Conservation (phyloP, 2,888 invertebrate species). For the Caenorhabditis sp. region DNA sequence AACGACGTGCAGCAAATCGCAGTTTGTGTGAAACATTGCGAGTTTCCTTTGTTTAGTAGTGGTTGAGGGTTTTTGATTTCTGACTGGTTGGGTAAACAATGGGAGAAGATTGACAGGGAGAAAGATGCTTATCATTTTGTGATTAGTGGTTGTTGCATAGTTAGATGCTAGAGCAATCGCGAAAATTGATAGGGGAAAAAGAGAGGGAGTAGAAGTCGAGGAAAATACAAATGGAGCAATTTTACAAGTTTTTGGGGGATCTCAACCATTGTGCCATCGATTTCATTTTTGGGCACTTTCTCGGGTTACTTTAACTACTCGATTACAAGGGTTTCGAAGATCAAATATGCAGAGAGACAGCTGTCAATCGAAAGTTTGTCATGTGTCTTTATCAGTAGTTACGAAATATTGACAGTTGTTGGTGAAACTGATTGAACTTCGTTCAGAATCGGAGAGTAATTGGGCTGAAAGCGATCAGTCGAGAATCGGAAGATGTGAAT, state of each 20-base stretch:
- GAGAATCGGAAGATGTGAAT: no score
- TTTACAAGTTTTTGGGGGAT: not conserved
- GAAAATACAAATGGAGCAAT: conserved; percentile 19
- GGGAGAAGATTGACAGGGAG: not conserved
- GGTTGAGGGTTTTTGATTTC: conserved; percentile 28
- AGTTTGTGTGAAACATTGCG: conserved; percentile 14
- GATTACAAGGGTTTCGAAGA: no score
- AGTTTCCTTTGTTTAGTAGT: not conserved
- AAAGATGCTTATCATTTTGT: conserved; percentile 18
- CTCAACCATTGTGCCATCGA: no score
- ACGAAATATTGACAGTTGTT: no score
- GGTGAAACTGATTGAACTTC: no score
- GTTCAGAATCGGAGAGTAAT: no score
- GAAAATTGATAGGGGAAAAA: not conserved
- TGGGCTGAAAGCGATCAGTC: no score
- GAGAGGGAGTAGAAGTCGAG: conserved; percentile 16
- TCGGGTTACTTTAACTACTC: no score
- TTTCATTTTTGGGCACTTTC: no score
- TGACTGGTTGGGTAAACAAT: conserved; percentile 8
- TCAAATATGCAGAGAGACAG: no score
- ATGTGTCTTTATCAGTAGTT: no score
- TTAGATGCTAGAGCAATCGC: conserved; percentile 3
- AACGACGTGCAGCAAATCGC: conserved; percentile 24
- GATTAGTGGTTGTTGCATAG: conserved; percentile 25
- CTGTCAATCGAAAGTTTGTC: no score